These are phyloP conservation scores for Apodemus sylvaticus DNA, from an alignment of 2,113 vertebrate species.

Conservation along the genomic window DNA sequence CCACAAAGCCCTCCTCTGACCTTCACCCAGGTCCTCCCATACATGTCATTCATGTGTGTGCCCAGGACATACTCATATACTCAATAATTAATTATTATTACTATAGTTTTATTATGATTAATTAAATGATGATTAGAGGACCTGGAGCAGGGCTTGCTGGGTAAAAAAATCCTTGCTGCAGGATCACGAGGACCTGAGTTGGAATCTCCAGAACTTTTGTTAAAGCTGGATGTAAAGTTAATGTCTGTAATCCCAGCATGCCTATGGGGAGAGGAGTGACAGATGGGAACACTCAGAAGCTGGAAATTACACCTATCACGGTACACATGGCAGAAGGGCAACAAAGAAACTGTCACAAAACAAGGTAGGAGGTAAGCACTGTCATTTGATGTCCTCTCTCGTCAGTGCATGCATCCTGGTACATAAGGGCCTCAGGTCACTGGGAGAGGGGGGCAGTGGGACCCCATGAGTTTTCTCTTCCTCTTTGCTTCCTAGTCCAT, in stretches of 20 bases:
- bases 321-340: too few relatives aligned
- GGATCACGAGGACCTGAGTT: neutral
- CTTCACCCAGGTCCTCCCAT: neutral
- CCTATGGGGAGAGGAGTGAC: neutral
- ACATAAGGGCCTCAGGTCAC: neutral
- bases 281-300: neutral
- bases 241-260: neutral
- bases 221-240: neutral
- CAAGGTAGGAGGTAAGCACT: neutral
- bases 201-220: neutral
- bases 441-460: neutral
- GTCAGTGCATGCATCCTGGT: neutral
- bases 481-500: neutral
- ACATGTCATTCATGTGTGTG: neutral
- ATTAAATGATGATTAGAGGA: neutral
- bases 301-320: neutral
- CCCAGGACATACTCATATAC: neutral
- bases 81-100: neutral
- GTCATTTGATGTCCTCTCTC: neutral
- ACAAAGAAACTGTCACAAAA: neutral
- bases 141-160: neutral
- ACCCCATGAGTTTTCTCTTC: neutral
- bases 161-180: neutral
- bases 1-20: neutral
- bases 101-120: neutral